Base-by-base conservation (phyloP, 2,797 vertebrate genomes). In the Lagocephalus sceleratus region DNA sequence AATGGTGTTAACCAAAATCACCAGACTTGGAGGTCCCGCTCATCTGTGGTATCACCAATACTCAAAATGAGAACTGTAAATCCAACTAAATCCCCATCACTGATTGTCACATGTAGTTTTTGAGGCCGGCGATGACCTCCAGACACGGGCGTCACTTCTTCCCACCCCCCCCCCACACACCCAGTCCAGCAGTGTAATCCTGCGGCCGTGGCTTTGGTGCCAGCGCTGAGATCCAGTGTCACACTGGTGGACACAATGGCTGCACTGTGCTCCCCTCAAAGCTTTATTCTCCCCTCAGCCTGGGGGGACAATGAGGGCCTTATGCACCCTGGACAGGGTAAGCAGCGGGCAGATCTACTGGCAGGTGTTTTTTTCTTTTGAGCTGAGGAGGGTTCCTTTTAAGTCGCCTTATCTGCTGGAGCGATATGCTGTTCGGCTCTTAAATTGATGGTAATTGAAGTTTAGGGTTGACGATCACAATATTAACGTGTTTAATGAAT, bases 241-340 rank as follows among this genome's bases (percentile, higher is more conserved):
- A 20, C 68, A 32, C 68, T 65, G 68, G 51, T 5, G 3, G 60
- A 76, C 80, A 90, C 89, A 90, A 89, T 82, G 81, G 54, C 49
- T 7, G 50, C 81, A 76, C 85, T 90, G 89, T 91, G 42, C 70
- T 72, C 51, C 58, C 15, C 69, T 69, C 58, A 2, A 71, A 17
- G 71, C 57, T 75, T 86, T 87, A 81, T 85, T 66, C 65, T 68
- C 53, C 63, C 21, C 69, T 62, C 47, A 57, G 59, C 70, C 60
- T 11, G 61, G 58, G 58, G 58, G 68, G 67, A 92, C 89, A 91
- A 91, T 81, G 81, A 76, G 54, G 75, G 69, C 71, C 79, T 88
- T 88, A 79, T 84, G 39, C 69, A 20, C 23, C 0, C 45, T 3
- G 69, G 60, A 22, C 63, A 19, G 60, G 63, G 57, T 46, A 54